phyloP scores from a whole-genome alignment of 2,888 invertebrate species.

The Atrina japonica region DNA sequence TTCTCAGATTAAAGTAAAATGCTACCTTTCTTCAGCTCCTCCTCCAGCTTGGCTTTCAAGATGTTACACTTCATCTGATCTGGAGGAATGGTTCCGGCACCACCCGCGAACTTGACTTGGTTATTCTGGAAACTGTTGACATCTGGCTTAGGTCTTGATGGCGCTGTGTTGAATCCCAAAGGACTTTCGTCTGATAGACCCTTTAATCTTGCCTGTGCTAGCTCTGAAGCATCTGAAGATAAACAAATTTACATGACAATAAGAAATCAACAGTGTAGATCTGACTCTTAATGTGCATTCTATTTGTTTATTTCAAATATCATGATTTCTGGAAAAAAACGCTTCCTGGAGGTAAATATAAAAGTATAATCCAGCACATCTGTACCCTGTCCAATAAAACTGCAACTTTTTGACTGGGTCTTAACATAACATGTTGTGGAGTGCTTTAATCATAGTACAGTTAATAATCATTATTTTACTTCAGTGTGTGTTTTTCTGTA shows the following conservation, averaged over 20 bases:
- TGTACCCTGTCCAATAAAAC: too few species aligned
- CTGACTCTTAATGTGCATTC: neutral
- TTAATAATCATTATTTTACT: too few species aligned
- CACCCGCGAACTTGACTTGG: slow-evolving; percentile 80
- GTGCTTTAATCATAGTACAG: too few species aligned
- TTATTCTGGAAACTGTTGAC: slow-evolving; percentile 81
- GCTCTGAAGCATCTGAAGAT: slow-evolving; percentile 77
- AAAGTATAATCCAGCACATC: too few species aligned
- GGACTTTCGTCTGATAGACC: slow-evolving; percentile 73
- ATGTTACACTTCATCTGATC: slow-evolving; percentile 97
- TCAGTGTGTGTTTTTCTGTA: too few species aligned
- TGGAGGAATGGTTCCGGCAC: slow-evolving; percentile 87
- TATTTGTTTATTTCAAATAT: neutral
- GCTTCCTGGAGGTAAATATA: too few species aligned
- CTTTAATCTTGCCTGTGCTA: slow-evolving; percentile 79
- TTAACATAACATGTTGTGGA: too few species aligned
- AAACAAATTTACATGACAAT: too few species aligned
- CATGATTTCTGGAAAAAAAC: too few species aligned
- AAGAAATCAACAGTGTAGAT: too few species aligned
- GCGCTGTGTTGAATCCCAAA: slow-evolving; percentile 40
- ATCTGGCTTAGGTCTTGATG: slow-evolving; percentile 54
- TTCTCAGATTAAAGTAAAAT: too few species aligned
- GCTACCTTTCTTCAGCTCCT: slow-evolving; percentile 83
- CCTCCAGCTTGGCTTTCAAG: slow-evolving; percentile 89
- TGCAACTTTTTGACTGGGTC: too few species aligned